These are phyloP conservation scores for Regulus satrapa DNA, from an alignment of 2,113 vertebrate genomes.

Conservation along the genomic window DNA sequence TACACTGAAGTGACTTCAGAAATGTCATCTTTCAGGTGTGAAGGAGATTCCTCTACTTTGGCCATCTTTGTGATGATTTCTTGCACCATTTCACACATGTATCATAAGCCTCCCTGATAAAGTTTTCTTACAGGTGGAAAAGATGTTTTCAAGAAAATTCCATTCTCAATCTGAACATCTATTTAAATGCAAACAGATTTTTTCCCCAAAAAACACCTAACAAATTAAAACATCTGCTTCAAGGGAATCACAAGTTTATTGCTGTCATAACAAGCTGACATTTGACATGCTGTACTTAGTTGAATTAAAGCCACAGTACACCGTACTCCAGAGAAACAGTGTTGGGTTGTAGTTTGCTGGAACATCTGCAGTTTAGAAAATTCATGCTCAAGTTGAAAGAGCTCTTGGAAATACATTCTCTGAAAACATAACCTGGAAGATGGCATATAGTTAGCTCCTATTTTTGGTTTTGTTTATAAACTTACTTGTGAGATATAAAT, in stretches of 20 bases:
- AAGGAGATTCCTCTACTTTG: not conserved
- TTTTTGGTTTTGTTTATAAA: slow-evolving; percentile 66
- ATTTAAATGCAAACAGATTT: slow-evolving; percentile 52
- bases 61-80: not conserved
- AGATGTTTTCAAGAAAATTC: slow-evolving; percentile 40
- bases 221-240: slow-evolving; percentile 61
- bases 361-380: slow-evolving; percentile 45
- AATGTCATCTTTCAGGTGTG: not conserved
- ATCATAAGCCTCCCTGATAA: not conserved
- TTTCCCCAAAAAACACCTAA: not conserved
- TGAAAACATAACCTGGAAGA: slow-evolving; percentile 22
- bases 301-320: slow-evolving; percentile 18
- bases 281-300: slow-evolving; percentile 1
- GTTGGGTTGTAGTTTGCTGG: slow-evolving; percentile 34
- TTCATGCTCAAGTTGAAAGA: slow-evolving; percentile 53
- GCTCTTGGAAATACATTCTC: slow-evolving; percentile 32
- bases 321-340: not conserved
- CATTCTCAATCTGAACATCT: slow-evolving; percentile 23
- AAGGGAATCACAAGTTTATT: slow-evolving; percentile 40
- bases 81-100: not conserved
- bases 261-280: slow-evolving; percentile 55
- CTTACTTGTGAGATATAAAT: slow-evolving; percentile 62
- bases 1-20: not conserved
- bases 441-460: slow-evolving; percentile 43
- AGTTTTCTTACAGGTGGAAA: slow-evolving; percentile 31